Conservation (phyloP, 2,113 vertebrate species). For the Gila orcuttii region DNA sequence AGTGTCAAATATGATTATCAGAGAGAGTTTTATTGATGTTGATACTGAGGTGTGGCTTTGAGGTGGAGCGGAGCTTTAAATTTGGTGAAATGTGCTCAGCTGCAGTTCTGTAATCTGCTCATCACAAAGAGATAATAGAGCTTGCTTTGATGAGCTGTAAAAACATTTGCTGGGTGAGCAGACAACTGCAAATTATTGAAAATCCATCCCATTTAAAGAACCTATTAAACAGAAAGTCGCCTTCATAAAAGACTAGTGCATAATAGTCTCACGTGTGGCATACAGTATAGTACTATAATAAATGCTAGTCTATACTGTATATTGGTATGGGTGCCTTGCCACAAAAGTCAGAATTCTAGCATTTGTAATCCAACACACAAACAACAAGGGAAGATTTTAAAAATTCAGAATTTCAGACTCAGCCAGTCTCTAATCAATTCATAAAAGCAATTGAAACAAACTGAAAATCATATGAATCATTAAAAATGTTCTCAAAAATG, state of each 20-base stretch:
- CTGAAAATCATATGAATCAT: not conserved
- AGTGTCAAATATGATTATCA: not conserved
- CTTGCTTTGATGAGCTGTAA: slow-evolving; percentile 28
- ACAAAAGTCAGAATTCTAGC: not conserved
- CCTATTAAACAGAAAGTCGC: slow-evolving; percentile 5
- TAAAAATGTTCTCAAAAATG: too few relatives aligned
- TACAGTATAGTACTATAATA: not conserved
- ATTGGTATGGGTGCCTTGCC: not conserved
- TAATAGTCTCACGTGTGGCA: not conserved
- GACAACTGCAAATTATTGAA: slow-evolving; percentile 31
- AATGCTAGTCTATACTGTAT: not conserved
- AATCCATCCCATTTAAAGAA: slow-evolving; percentile 29
- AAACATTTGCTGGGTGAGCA: slow-evolving; percentile 44
- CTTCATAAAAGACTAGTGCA: not conserved
- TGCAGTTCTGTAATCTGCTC: not conserved
- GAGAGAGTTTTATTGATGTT: not conserved
- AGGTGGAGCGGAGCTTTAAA: not conserved
- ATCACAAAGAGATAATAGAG: slow-evolving; percentile 20
- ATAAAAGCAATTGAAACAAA: not conserved
- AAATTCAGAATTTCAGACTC: not conserved
- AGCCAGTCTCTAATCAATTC: too few relatives aligned
- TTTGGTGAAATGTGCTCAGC: slow-evolving; percentile 31
- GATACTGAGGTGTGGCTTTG: not conserved
- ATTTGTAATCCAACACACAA: not conserved
- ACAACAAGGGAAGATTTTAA: not conserved